Conservation (phyloP, 1,140 invertebrate genomes). For the Mizuhopecten yessoensis region DNA sequence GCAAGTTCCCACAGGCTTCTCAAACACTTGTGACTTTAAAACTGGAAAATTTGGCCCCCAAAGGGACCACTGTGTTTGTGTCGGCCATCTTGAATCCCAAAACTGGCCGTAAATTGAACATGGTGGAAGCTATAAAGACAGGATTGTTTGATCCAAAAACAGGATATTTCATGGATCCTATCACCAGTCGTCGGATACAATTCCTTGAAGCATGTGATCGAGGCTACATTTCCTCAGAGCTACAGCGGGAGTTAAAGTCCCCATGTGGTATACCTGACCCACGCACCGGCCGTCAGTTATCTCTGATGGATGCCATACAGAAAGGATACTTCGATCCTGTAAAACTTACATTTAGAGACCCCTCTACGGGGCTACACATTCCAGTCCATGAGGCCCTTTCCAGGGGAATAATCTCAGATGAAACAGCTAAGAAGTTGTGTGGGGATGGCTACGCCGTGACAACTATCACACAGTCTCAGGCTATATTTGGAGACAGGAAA, state of each 20-base stretch:
- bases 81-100: slow-evolving; percentile 90
- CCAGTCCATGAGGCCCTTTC: slow-evolving; percentile 82
- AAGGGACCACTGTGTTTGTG: slow-evolving; percentile 73
- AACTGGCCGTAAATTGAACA: slow-evolving; percentile 88
- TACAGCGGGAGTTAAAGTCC: slow-evolving; percentile 75
- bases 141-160: slow-evolving; percentile 77
- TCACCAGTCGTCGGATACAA: slow-evolving; percentile 85
- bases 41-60: slow-evolving; percentile 71
- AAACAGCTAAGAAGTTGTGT: slow-evolving; percentile 70
- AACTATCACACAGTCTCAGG: slow-evolving; percentile 77
- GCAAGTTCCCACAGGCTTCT: slow-evolving; percentile 55
- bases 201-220: slow-evolving; percentile 84
- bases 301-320: slow-evolving; percentile 77
- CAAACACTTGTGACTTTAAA: slow-evolving; percentile 76
- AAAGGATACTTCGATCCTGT: slow-evolving; percentile 89
- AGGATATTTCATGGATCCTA: slow-evolving; percentile 83
- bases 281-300: slow-evolving; percentile 67
- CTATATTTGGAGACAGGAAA: slow-evolving; percentile 84
- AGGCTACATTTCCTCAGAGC: slow-evolving; percentile 83
- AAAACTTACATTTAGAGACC: slow-evolving; percentile 91
- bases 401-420: slow-evolving; percentile 78
- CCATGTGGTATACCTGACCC: slow-evolving; percentile 78
- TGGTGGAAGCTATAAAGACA: slow-evolving; percentile 86
- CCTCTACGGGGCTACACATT: slow-evolving; percentile 87
- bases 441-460: slow-evolving; percentile 74